These are phyloP conservation scores for Nemapogon koenigi DNA, from an alignment of 2,888 invertebrate genomes.

Conservation along the genomic window DNA sequence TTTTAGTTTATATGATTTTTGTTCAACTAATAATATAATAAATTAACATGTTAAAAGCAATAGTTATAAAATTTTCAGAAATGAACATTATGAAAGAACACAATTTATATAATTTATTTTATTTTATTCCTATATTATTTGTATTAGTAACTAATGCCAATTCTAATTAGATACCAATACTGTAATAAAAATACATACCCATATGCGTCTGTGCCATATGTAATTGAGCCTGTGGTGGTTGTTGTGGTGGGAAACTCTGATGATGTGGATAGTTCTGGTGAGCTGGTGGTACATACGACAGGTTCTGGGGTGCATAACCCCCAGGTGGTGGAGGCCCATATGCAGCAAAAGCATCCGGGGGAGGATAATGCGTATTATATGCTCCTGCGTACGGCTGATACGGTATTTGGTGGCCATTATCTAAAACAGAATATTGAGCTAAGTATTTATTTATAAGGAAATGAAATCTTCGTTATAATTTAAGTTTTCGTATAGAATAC, in stretches of 20 bases:
- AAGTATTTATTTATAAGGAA: not conserved
- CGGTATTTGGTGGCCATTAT: slow-evolving; percentile 60
- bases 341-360: slow-evolving; percentile 55
- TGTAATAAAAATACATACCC: slow-evolving; percentile 30
- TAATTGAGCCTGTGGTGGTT: slow-evolving; percentile 45
- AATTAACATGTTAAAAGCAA: no score
- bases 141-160: no score
- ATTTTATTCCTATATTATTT: no score
- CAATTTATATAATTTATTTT: not conserved
- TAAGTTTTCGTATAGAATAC: slow-evolving; percentile 16
- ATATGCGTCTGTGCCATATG: slow-evolving; percentile 57
- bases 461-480: not conserved
- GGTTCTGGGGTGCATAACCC: slow-evolving; percentile 54
- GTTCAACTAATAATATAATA: no score
- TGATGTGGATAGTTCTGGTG: slow-evolving; percentile 56
- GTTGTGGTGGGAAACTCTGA: slow-evolving; percentile 54
- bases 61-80: not conserved
- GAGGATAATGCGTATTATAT: slow-evolving; percentile 59
- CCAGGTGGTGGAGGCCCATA: slow-evolving; percentile 56
- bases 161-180: no score
- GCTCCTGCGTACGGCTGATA: slow-evolving; percentile 59
- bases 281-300: slow-evolving; percentile 57
- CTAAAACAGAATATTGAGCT: slow-evolving; percentile 33
- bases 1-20: no score
- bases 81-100: not conserved